Conservation (phyloP, 2,797 vertebrate genomes). For the Malurus splendens region DNA sequence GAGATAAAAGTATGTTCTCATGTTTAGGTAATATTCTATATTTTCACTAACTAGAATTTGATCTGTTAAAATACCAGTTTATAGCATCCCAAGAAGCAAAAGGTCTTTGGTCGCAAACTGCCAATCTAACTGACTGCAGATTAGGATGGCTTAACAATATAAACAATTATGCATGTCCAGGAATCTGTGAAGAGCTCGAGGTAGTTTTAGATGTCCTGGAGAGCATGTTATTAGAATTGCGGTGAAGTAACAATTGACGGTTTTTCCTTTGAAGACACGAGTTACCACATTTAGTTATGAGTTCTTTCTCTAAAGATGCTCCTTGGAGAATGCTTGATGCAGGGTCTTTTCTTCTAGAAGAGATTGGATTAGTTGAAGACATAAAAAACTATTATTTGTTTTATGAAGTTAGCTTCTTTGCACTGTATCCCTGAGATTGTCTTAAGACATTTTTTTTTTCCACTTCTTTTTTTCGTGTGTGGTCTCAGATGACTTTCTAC, state of each 20-base stretch:
- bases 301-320: neutral
- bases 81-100: neutral
- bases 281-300: neutral
- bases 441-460: neutral
- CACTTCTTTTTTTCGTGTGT: neutral
- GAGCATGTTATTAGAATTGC: neutral
- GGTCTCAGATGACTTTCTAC: neutral
- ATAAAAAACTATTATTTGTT: neutral
- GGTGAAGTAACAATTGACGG: neutral
- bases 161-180: neutral
- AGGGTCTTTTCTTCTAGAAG: neutral
- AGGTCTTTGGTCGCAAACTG: neutral
- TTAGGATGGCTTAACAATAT: neutral
- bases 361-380: neutral
- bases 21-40: neutral
- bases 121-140: neutral
- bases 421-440: neutral
- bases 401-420: neutral
- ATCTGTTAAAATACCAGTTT: neutral
- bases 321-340: neutral
- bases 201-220: neutral
- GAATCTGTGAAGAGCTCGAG: neutral
- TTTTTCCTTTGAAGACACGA: neutral
- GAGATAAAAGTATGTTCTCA: neutral
- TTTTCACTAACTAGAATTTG: neutral